Conservation (phyloP, 2,888 invertebrate species). For the Periphyllus acericola region DNA sequence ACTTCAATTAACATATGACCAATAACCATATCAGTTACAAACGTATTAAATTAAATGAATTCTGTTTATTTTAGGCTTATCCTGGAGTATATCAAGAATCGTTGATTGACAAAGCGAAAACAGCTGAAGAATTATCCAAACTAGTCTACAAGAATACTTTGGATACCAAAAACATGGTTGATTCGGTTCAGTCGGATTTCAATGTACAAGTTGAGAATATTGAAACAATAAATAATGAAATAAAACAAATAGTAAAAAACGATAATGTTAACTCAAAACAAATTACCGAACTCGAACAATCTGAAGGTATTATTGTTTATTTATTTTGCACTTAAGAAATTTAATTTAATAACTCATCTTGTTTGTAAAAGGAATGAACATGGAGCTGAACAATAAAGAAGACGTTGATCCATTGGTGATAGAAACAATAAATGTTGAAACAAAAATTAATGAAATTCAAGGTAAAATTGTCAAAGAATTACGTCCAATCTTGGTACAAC, state of each 20-base stretch:
- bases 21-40: not conserved
- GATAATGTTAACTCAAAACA: constrained; percentile 64
- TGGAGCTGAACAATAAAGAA: constrained; percentile 67
- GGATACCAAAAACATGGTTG: constrained; percentile 68
- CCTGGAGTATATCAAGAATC: constrained; percentile 65
- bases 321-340: not conserved
- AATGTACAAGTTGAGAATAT: constrained; percentile 8
- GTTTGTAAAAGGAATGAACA: constrained; percentile 66
- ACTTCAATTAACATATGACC: not conserved
- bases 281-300: constrained; percentile 64
- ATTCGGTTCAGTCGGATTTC: constrained; percentile 67
- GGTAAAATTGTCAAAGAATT: constrained; percentile 30
- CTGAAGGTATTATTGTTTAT: constrained; percentile 58
- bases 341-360: too few species aligned
- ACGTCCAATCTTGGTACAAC: constrained; percentile 69
- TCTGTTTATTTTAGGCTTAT: constrained; percentile 44
- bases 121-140: constrained; percentile 66
- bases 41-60: not conserved
- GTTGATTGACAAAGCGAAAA: constrained; percentile 66
- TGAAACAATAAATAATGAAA: constrained; percentile 34
- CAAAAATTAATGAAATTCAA: constrained; percentile 50
- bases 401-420: constrained; percentile 42
- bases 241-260: constrained; percentile 63
- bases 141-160: constrained; percentile 66
- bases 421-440: constrained; percentile 1